Conservation (phyloP, 2,888 invertebrate genomes). For the Stegophylla sp. region DNA sequence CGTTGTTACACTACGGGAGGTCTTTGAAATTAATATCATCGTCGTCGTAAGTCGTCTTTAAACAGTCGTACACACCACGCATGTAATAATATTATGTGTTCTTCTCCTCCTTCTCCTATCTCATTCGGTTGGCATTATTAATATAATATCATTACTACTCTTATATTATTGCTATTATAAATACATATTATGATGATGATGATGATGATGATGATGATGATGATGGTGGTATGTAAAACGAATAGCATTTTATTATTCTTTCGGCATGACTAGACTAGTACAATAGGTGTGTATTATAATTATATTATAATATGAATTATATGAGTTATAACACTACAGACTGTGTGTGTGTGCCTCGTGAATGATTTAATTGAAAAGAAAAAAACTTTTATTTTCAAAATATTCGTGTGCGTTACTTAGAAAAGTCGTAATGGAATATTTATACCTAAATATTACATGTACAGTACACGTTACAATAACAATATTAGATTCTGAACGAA, state of each 20-base stretch:
- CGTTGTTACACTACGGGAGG: conserved; percentile 50
- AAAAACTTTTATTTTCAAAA: neutral
- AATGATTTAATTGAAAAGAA: conserved; percentile 6
- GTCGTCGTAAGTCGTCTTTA: conserved; percentile 37
- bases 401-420: neutral
- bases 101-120: neutral
- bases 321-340: no score
- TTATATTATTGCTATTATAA: conserved; percentile 21
- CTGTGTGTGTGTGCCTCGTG: neutral
- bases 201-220: no score
- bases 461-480: no score
- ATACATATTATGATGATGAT: no score
- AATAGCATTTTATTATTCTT: conserved; percentile 4
- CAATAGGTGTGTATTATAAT: neutral
- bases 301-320: no score
- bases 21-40: conserved; percentile 51
- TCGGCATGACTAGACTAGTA: conserved; percentile 19
- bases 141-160: neutral
- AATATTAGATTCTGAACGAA: no score
- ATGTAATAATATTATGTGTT: neutral
- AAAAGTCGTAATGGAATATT: neutral
- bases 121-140: conserved; percentile 13
- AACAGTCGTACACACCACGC: conserved; percentile 11
- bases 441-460: no score
- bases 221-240: conserved; percentile 13